Percentiles rank a stretch among this genome's conserved stretches.
Conservation (phyloP, 2,113 vertebrate genomes). For the Mobula hypostoma region DNA sequence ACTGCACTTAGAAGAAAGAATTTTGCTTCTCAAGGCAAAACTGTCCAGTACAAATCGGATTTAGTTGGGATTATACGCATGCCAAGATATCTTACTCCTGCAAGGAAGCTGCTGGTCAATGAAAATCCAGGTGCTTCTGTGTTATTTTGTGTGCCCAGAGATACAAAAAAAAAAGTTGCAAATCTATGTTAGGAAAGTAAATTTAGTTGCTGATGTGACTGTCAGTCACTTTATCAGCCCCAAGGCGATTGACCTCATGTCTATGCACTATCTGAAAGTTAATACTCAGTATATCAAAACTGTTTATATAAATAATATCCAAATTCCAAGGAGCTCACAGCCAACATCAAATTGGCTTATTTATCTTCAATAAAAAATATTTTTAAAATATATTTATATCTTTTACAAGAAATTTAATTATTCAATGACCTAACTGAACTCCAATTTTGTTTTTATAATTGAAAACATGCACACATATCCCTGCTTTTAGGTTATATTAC, state of each 20-base stretch:
- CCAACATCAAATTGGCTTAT: background rate
- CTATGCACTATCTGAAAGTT: conserved; percentile 45
- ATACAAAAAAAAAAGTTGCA: conserved; percentile 39
- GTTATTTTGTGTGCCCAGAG: conserved; percentile 39
- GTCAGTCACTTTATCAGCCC: conserved; percentile 39
- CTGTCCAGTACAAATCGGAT: background rate
- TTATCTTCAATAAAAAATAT: background rate
- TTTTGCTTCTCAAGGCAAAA: conserved; percentile 37
- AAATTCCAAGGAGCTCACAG: conserved; percentile 27
- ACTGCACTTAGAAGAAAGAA: conserved; percentile 6
- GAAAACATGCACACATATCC: background rate
- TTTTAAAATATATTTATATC: background rate
- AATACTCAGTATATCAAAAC: conserved; percentile 43
- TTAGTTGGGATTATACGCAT: conserved; percentile 13
- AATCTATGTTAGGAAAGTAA: conserved; percentile 39
- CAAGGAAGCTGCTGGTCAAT: conserved; percentile 35
- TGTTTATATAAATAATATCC: conserved; percentile 27
- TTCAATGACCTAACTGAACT: background rate
- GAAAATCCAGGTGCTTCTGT: conserved; percentile 10
- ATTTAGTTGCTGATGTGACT: conserved; percentile 41
- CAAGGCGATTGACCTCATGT: conserved; percentile 42
- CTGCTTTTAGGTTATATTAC: background rate
- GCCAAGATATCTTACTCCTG: background rate
- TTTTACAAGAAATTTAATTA: conserved; percentile 5
- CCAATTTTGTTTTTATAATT: background rate